A percentile compares a stretch with the other conserved stretches of the same genome.
Conservation (phyloP, 2,113 vertebrate species). For the Asarcornis scutulata region DNA sequence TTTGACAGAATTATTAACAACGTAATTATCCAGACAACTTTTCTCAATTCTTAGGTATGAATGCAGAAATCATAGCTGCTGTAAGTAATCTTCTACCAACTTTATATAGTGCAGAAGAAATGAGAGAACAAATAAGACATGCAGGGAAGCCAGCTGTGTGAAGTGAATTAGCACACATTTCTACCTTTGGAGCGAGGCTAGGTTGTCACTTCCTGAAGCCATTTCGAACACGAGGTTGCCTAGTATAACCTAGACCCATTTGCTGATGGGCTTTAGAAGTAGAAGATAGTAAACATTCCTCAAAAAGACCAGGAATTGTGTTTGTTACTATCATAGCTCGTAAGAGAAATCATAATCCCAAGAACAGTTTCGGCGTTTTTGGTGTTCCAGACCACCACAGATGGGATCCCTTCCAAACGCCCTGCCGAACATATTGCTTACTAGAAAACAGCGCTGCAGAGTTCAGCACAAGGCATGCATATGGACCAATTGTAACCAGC, state of each 20-base stretch:
- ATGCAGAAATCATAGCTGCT: background rate
- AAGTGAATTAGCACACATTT: background rate
- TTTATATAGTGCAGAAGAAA: background rate
- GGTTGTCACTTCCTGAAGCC: background rate
- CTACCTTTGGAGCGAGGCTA: background rate
- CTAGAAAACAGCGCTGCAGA: background rate
- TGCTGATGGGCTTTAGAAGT: background rate
- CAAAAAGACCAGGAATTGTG: background rate
- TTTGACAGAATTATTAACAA: background rate
- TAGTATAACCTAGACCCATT: background rate
- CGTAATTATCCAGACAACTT: background rate
- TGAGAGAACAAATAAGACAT: background rate
- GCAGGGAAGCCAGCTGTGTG: background rate
- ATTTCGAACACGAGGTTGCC: background rate
- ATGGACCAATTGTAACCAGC: background rate
- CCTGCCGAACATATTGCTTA: background rate
- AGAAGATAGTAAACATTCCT: background rate
- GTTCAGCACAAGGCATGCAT: background rate
- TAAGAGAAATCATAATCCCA: background rate
- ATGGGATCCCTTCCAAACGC: background rate
- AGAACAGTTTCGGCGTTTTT: background rate
- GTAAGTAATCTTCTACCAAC: background rate
- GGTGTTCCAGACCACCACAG: background rate
- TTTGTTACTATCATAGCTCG: background rate
- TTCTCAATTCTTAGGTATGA: background rate